These are phyloP conservation scores for Allolobophora icterica DNA, from an alignment of 2,888 invertebrate species.

Conservation along the genomic window DNA sequence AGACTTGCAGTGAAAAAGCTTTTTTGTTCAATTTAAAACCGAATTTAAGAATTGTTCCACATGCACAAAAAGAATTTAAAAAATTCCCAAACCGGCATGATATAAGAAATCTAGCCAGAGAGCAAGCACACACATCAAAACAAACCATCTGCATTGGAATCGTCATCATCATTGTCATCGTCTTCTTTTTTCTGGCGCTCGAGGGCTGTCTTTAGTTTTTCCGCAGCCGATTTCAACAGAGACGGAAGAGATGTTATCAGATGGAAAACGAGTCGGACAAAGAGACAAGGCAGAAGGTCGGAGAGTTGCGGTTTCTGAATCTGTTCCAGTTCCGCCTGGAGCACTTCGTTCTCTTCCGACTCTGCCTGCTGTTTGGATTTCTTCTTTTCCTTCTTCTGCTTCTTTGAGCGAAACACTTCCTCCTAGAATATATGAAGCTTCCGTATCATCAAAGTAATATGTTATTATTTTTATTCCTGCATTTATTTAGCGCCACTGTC, in stretches of 20 bases:
- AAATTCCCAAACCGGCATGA: background rate
- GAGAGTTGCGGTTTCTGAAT: conserved; percentile 53
- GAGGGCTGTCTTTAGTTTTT: background rate
- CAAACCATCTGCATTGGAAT: background rate
- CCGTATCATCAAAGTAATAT: background rate
- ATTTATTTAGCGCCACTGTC: no score
- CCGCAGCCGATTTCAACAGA: background rate
- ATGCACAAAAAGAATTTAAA: background rate
- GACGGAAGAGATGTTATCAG: conserved; percentile 67
- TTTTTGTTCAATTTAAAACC: background rate
- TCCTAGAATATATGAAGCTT: conserved; percentile 53
- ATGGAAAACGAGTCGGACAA: background rate
- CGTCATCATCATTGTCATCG: conserved; percentile 41
- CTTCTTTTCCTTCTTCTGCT: conserved; percentile 26
- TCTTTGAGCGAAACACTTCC: conserved; percentile 57
- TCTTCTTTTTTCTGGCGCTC: conserved; percentile 65
- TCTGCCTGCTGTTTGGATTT: conserved; percentile 28
- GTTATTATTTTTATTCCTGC: no score
- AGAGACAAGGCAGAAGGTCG: conserved; percentile 45
- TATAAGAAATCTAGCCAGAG: background rate
- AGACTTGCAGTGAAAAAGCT: no score
- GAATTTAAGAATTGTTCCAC: background rate
- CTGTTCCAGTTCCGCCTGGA: conserved; percentile 63
- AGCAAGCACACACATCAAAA: background rate
- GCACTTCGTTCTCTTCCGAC: conserved; percentile 56